Conservation (phyloP, 1,140 invertebrate species). For the Matsumurasca onukii region DNA sequence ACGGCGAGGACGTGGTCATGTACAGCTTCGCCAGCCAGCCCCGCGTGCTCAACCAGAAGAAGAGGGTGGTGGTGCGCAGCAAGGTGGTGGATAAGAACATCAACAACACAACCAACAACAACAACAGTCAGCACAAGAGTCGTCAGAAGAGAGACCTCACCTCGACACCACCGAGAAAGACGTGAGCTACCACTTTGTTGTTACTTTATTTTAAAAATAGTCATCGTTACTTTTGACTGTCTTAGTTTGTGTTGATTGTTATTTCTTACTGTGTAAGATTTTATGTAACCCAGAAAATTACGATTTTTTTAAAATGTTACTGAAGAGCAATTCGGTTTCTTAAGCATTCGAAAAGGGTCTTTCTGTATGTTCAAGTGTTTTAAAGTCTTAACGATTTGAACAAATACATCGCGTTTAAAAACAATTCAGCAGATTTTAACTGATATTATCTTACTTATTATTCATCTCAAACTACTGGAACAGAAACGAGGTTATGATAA, state of each 20-base stretch:
- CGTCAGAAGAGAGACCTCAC: conserved; percentile 15
- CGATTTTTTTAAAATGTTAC: too few relatives aligned
- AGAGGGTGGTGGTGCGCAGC: conserved; percentile 13
- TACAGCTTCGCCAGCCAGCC: conserved; percentile 62
- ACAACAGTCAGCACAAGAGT: conserved; percentile 10
- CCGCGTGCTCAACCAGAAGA: conserved; percentile 48
- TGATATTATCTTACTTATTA: too few relatives aligned
- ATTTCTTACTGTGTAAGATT: neutral
- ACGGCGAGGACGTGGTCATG: conserved; percentile 51
- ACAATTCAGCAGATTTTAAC: too few relatives aligned
- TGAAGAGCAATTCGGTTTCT: too few relatives aligned
- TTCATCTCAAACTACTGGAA: too few relatives aligned
- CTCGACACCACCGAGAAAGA: conserved; percentile 15
- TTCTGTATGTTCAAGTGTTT: too few relatives aligned
- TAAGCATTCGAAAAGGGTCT: too few relatives aligned
- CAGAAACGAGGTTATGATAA: too few relatives aligned
- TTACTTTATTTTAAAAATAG: conserved; percentile 4
- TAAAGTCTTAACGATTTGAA: too few relatives aligned
- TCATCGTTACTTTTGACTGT: neutral
- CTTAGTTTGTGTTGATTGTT: neutral
- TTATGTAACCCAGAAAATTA: too few relatives aligned
- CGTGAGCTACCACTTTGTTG: conserved; percentile 8
- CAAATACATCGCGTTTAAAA: too few relatives aligned
- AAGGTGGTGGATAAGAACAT: conserved; percentile 14
- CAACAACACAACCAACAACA: conserved; percentile 34